phyloP scores from a whole-genome alignment of 2,888 invertebrate species.

The Raillietiella orientalis region DNA sequence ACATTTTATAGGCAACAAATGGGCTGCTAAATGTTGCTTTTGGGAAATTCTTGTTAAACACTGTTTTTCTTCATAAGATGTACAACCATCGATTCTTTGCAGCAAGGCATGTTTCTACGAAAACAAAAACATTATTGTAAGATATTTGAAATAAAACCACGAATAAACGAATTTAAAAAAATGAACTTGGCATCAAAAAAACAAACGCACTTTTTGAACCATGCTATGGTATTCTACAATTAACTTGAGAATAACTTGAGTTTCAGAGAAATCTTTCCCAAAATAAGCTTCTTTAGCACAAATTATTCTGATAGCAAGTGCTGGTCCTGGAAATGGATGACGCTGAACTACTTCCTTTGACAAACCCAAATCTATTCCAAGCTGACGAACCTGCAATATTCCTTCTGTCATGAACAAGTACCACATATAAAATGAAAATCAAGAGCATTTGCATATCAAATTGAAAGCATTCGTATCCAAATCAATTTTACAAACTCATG shows the following conservation, averaged over 20 bases:
- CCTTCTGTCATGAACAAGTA: no score
- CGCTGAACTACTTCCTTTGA: conserved; percentile 56
- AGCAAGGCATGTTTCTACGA: conserved; percentile 48
- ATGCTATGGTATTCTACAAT: conserved; percentile 18
- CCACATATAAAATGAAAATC: no score
- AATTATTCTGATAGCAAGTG: conserved; percentile 75
- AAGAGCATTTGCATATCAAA: no score
- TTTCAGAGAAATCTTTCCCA: conserved; percentile 82
- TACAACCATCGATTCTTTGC: conserved; percentile 49
- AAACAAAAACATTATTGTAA: conserved; percentile 4
- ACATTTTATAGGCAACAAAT: conserved; percentile 64
- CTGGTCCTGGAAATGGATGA: conserved; percentile 97
- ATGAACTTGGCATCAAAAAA: background rate
- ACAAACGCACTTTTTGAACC: conserved; percentile 1
- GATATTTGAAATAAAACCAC: conserved; percentile 4
- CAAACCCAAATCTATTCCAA: conserved; percentile 67
- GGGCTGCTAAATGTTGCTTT: conserved; percentile 40
- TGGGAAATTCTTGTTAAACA: conserved; percentile 23
- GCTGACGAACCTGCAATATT: conserved; percentile 29
- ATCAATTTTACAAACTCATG: no score
- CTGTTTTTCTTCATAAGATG: conserved; percentile 33
- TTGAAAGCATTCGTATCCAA: no score
- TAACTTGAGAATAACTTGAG: conserved; percentile 74
- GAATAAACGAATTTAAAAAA: conserved; percentile 3
- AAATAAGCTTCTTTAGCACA: conserved; percentile 84